A percentile compares a stretch with the other conserved stretches of the same genome.
Conservation (phyloP, 2,797 vertebrate species). For the Notolepis coatsorum region DNA sequence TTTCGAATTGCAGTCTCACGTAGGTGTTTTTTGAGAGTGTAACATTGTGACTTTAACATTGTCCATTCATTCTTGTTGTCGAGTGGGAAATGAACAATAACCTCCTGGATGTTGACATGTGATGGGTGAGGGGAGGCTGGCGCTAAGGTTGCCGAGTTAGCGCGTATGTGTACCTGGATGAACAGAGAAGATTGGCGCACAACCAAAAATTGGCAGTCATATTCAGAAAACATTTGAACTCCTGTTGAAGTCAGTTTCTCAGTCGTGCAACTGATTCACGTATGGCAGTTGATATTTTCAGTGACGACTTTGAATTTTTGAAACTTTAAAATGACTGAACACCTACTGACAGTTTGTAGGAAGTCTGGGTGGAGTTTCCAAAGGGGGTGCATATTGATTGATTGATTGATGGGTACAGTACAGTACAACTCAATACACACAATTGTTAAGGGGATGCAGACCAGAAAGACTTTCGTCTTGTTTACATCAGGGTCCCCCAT, state of each 20-base stretch:
- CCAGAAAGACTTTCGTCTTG: too few species aligned
- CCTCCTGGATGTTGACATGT: constrained; percentile 76
- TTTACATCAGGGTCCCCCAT: too few species aligned
- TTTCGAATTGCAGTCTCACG: too few species aligned
- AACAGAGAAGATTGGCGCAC: not conserved
- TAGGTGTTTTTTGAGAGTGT: too few species aligned
- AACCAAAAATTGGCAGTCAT: not conserved
- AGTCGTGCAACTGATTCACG: not conserved
- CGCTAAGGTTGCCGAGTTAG: not conserved
- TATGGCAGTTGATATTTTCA: not conserved
- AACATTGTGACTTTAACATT: too few species aligned
- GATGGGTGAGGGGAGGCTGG: constrained; percentile 20
- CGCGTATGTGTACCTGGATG: constrained; percentile 60
- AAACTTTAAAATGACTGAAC: too few species aligned
- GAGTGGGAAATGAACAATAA: constrained; percentile 64
- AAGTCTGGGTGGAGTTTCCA: constrained; percentile 57
- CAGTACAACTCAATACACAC: too few species aligned
- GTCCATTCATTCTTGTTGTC: not conserved
- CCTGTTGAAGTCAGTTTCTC: not conserved
- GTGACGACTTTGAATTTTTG: constrained; percentile 34
- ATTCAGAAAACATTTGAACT: not conserved
- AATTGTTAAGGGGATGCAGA: too few species aligned
- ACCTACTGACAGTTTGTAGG: constrained; percentile 60
- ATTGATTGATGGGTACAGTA: too few species aligned
- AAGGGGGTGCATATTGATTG: constrained; percentile 29